Conservation (phyloP, 2,113 vertebrate species). For the Corythaixoides concolor region DNA sequence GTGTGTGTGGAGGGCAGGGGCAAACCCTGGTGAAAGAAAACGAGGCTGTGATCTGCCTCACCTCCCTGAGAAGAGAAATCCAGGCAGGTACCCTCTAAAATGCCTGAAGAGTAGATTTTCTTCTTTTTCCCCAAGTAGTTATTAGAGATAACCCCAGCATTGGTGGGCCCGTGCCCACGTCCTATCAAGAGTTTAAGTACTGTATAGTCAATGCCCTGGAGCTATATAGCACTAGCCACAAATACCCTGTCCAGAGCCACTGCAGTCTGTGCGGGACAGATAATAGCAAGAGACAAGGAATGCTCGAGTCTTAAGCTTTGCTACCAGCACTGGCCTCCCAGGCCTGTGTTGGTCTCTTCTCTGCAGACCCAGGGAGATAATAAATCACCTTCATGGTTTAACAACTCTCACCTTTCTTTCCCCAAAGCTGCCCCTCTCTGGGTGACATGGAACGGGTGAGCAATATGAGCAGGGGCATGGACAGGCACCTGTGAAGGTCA, state of each 20-base stretch:
- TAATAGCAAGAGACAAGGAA: not conserved
- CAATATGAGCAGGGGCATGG: not conserved
- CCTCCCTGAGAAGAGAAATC: not conserved
- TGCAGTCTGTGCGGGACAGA: not conserved
- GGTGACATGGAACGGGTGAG: fast-evolving
- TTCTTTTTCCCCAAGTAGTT: not conserved
- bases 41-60: not conserved
- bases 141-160: not conserved
- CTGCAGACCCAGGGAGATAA: not conserved
- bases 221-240: not conserved
- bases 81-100: not conserved
- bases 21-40: not conserved
- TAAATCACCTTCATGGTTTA: not conserved
- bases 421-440: not conserved
- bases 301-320: not conserved
- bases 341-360: not conserved
- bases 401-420: not conserved
- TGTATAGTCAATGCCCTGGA: not conserved
- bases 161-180: not conserved
- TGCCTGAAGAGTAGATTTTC: not conserved
- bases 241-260: not conserved
- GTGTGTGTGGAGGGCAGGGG: not conserved
- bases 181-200: not conserved
- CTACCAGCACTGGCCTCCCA: not conserved
- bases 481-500: not conserved